phyloP scores from a whole-genome alignment of 2,113 vertebrate genomes.

The Danio rerio region DNA sequence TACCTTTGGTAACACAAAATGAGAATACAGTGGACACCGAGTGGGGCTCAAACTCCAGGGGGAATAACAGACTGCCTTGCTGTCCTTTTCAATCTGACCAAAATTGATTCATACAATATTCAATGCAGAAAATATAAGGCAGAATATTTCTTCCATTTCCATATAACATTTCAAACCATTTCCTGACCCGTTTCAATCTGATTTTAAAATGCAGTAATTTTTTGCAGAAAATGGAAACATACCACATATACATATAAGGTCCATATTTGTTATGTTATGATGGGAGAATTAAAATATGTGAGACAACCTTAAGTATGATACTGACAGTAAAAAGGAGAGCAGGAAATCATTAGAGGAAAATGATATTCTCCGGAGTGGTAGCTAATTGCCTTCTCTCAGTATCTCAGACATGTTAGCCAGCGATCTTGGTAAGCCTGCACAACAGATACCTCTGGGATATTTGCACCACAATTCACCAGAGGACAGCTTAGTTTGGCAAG shows the following conservation, averaged over 20 bases:
- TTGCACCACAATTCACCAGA: slow-evolving; percentile 72
- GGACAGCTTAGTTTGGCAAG: slow-evolving; percentile 74
- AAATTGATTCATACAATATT: not conserved
- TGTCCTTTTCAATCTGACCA: not conserved
- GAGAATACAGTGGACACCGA: not conserved
- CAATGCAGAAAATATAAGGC: not conserved
- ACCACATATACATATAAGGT: not conserved
- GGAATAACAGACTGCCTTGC: not conserved
- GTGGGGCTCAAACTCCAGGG: not conserved
- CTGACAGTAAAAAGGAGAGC: slow-evolving; percentile 41
- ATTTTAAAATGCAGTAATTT: not conserved
- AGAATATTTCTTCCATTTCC: not conserved
- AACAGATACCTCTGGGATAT: slow-evolving; percentile 69
- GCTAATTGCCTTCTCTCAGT: slow-evolving; percentile 78
- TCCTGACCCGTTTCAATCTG: slow-evolving; percentile 44
- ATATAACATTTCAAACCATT: slow-evolving; percentile 36
- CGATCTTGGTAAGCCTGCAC: slow-evolving; percentile 70
- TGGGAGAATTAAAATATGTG: slow-evolving; percentile 36
- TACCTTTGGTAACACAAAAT: slow-evolving; percentile 17
- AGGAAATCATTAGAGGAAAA: slow-evolving; percentile 14
- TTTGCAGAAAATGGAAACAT: too few relatives aligned
- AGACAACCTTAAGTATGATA: not conserved
- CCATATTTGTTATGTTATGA: not conserved
- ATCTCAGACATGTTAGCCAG: slow-evolving; percentile 68
- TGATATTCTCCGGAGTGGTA: slow-evolving; percentile 71